Evolutionary conservation across 1,140 invertebrate species (phyloP).

Genomic region (Tetraneura akinire): DNA sequence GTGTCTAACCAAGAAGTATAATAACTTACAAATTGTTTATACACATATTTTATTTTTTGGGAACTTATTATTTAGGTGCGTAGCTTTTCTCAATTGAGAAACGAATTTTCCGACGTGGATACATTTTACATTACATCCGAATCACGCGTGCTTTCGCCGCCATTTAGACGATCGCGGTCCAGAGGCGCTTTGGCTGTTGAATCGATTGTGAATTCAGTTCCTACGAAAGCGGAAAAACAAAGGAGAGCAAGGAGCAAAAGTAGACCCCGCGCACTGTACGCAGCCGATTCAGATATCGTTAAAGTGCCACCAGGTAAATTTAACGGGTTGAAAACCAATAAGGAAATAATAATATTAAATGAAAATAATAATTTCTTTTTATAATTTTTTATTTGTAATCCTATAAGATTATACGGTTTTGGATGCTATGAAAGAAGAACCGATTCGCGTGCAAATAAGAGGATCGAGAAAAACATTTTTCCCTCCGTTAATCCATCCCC

Average conservation of each 20-base stretch:
- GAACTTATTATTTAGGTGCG: constrained; percentile 66
- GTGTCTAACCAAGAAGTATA: constrained; percentile 87
- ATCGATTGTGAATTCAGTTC: constrained; percentile 54
- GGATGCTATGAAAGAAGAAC: constrained; percentile 81
- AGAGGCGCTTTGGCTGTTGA: constrained; percentile 60
- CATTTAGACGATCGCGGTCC: constrained; percentile 71
- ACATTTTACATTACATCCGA: constrained; percentile 82
- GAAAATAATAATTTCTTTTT: neutral
- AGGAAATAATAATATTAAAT: too few relatives aligned
- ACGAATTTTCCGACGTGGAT: constrained; percentile 87
- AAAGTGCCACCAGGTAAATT: constrained; percentile 63
- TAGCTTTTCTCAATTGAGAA: constrained; percentile 87
- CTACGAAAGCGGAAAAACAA: constrained; percentile 51
- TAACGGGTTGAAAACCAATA: neutral
- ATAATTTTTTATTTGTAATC: neutral
- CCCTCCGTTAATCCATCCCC: constrained; percentile 79
- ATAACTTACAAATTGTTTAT: constrained; percentile 53
- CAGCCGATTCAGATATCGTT: constrained; percentile 76
- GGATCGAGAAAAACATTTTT: constrained; percentile 83
- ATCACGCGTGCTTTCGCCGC: constrained; percentile 64
- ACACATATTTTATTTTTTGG: neutral
- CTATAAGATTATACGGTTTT: constrained; percentile 76
- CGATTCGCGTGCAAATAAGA: constrained; percentile 78
- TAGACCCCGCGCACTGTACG: constrained; percentile 74
- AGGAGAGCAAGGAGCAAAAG: constrained; percentile 75